Base-by-base conservation (phyloP, 1,140 invertebrate species). In the Tachypleus tridentatus region DNA sequence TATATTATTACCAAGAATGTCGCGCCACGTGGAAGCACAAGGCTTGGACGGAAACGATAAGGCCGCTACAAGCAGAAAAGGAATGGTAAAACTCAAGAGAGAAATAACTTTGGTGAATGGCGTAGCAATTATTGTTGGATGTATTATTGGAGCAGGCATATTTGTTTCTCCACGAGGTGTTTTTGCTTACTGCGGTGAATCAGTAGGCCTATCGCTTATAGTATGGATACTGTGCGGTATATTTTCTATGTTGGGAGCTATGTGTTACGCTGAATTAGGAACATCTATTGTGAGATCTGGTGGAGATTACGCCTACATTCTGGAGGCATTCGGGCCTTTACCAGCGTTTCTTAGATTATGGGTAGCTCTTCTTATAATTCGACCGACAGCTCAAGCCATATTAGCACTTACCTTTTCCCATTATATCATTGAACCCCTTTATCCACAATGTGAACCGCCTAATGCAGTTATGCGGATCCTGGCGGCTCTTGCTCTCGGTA, bases 241-340 rank as follows among this genome's bases (percentile, higher is more conserved):
- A 52, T 80, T 96, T 8, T 93, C 90, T 0, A 86, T 93, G 73
- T 83, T 97, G 58, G 95, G 95, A 4, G 91, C 93, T 2, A 79
- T 98, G 3, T 98, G 94, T 75, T 98, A 98, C 76, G 93, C 95
- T 0, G 96, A 99, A 83, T 80, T 99, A 61, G 96, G 96, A 82
- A 84, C 91, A 77, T 84, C 79, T 53, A 82, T 85, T 51, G 73
- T 79, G 1, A 93, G 93, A 75, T 96, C 91, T 9, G 97, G 97
- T 3, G 96, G 95, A 4, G 96, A 98, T 80, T 99, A 98, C 77
- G 91, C 92, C 0, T 99, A 99, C 73, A 94, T 98, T 53, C 85
- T 85, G 57, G 86, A 92, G 74, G 88, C 92, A 0, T 92, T 97
- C 79, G 89, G 97, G 50, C 82, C 88, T 4, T 77, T 97, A 10